A percentile compares a stretch with the other conserved stretches of the same genome.
phyloP scores from a whole-genome alignment of 2,888 invertebrate species.

The Cremastinae sp. region DNA sequence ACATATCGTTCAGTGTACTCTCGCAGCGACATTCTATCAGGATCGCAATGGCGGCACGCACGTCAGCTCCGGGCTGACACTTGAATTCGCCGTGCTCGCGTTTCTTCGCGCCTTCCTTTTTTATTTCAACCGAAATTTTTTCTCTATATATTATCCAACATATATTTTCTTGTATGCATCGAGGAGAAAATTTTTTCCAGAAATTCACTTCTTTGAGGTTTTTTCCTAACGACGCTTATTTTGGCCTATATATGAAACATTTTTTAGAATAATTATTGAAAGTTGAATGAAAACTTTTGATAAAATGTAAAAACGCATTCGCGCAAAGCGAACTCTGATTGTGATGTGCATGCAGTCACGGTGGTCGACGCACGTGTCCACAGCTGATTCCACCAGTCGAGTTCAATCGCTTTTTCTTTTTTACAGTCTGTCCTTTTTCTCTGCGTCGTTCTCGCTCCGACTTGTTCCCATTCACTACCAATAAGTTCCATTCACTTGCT shows the following conservation, averaged over 20 bases:
- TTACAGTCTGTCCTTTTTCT: constrained; percentile 12
- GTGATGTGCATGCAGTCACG: constrained; percentile 1
- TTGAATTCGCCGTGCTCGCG: constrained; percentile 44
- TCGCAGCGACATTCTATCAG: constrained; percentile 52
- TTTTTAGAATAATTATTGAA: no score
- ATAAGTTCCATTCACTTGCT: constrained; percentile 52
- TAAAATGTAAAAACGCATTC: constrained; percentile 3
- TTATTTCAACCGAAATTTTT: constrained; percentile 20
- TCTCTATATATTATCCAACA: constrained; percentile 18
- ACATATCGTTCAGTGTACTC: constrained; percentile 69
- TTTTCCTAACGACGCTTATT: no score
- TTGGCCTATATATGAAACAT: no score
- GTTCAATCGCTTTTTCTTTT: constrained; percentile 57
- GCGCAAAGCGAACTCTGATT: neutral
- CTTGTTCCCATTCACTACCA: constrained; percentile 52
- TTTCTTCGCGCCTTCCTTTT: constrained; percentile 46
- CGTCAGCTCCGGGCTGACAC: constrained; percentile 47
- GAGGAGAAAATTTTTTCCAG: no score
- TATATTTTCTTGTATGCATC: neutral
- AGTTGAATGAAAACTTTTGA: no score
- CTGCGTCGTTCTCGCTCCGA: constrained; percentile 8
- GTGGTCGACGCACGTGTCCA: constrained; percentile 53
- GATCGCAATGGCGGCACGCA: constrained; percentile 51
- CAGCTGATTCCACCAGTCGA: constrained; percentile 56
- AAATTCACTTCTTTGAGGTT: no score